Base-by-base conservation (phyloP, 1,140 invertebrate species). In the Gryon sp. region DNA sequence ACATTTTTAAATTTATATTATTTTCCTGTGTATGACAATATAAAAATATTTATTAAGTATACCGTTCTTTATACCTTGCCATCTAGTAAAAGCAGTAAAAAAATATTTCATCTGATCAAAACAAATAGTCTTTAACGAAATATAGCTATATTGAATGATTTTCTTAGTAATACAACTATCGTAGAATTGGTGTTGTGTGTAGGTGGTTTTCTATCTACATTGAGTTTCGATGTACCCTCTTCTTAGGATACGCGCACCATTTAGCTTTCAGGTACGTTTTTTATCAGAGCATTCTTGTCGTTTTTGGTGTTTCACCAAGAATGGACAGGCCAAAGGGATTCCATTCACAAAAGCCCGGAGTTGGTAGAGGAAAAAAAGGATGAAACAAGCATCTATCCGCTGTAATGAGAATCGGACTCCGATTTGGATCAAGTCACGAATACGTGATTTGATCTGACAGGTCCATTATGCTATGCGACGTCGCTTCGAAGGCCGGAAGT, bases 191-290 rank as follows among this genome's bases (percentile, higher is more conserved):
- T 30, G 16, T 1, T 4, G 20, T 46, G 63, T 41, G 52, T 72
- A 48, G 68, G 57, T 55, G 68, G 68, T 48, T 72, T 16, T 50
- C 6, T 28, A 9, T 28, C 1, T 4, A 45, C 6, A 15, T 11
- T 14, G 0, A 32, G 69, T 32, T 40, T n/a, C 50, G 50, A 46
- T 40, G 30, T 34, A 46, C 46, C 53, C 36, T 69, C 48, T 53
- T 72, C 45, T 80, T 83, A 76, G 85, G 84, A 87, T 82, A 84
- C 82, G 80, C 84, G 86, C 80, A 81, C 77, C 84, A 86, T 88
- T 88, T 86, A 82, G 79, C 79, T 83, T 84, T 83, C 82, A 72
- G 70, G 74, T 74, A 70, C 50, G 32, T 24, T 74, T 70, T 62
- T 73, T 77, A 52, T 57, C 65, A 48, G 7, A 28, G 43, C 68